phyloP scores from a whole-genome alignment of 2,888 invertebrate genomes.

The Flexamia atlantica region DNA sequence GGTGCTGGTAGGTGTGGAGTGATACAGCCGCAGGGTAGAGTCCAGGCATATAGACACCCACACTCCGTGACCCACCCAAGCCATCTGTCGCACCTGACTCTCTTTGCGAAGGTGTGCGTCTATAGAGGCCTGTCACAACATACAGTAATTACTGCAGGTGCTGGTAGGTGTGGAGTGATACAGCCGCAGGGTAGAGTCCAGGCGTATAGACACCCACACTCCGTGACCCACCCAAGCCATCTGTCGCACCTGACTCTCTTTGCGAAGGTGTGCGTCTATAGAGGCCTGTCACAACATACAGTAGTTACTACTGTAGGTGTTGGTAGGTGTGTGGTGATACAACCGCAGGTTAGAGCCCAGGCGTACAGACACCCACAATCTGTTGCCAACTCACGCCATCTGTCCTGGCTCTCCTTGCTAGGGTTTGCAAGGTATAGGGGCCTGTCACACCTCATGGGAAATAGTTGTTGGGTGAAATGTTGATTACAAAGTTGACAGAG shows the following conservation, averaged over 20 bases:
- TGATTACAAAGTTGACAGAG: too few relatives aligned
- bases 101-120: constrained; percentile 94
- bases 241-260: constrained; percentile 99
- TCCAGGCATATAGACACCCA: constrained; percentile 99
- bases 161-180: constrained; percentile 97
- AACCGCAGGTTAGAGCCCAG: constrained; percentile 97
- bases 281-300: constrained; percentile 91
- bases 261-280: constrained; percentile 97
- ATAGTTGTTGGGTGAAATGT: too few relatives aligned
- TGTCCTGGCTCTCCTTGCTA: constrained; percentile 97
- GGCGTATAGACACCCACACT: constrained; percentile 98
- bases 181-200: constrained; percentile 96
- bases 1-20: constrained; percentile 97
- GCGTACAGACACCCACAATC: constrained; percentile 99
- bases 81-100: constrained; percentile 97
- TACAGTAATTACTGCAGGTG: constrained; percentile 94
- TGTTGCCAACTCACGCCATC: constrained; percentile 97
- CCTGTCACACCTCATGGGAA: too few relatives aligned
- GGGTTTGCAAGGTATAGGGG: too few relatives aligned
- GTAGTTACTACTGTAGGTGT: constrained; percentile 83
- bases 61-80: constrained; percentile 97
- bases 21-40: constrained; percentile 96
- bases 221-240: constrained; percentile 98
- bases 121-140: too few relatives aligned
- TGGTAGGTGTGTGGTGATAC: constrained; percentile 98